Conservation (phyloP, 2,888 invertebrate genomes). For the Sycophila texana region DNA sequence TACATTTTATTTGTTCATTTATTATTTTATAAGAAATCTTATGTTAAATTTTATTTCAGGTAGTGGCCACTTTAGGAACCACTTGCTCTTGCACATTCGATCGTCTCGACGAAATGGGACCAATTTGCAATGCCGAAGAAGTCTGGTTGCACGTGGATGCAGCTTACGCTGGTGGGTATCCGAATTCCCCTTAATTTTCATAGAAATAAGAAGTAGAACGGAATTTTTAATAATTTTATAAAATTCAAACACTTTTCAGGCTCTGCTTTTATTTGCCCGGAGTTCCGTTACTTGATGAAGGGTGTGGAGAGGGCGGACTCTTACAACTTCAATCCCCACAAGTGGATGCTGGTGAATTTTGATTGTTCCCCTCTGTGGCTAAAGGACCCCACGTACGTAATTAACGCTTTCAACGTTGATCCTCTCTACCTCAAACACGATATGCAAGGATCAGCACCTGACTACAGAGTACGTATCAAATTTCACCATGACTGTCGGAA, state of each 20-base stretch:
- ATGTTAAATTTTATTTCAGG: conserved; percentile 75
- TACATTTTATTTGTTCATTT: not conserved
- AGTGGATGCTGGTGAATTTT: conserved; percentile 99
- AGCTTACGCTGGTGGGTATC: conserved; percentile 88
- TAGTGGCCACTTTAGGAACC: conserved; percentile 93
- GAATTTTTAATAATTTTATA: conserved; percentile 10
- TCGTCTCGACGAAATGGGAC: conserved; percentile 90
- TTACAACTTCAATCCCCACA: conserved; percentile 99
- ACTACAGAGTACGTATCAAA: conserved; percentile 83
- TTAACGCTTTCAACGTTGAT: conserved; percentile 97
- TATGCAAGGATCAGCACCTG: conserved; percentile 91
- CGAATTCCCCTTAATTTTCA: conserved; percentile 12
- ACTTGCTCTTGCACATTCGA: conserved; percentile 98
- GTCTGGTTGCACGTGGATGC: conserved; percentile 98
- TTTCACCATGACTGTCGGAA: not conserved
- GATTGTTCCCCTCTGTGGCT: conserved; percentile 99
- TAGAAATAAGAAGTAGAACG: not conserved
- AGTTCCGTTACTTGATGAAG: conserved; percentile 92
- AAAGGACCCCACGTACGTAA: conserved; percentile 91
- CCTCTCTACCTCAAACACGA: conserved; percentile 97
- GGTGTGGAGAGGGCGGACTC: conserved; percentile 94
- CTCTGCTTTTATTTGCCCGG: conserved; percentile 97
- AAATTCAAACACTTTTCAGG: conserved; percentile 69
- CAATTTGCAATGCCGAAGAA: conserved; percentile 86
- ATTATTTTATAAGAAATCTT: conserved; percentile 9